Evolutionary conservation across 1,140 invertebrate species (phyloP), one percentile per base, ranked within the genome.

Genomic region (Telenomus remus): DNA sequence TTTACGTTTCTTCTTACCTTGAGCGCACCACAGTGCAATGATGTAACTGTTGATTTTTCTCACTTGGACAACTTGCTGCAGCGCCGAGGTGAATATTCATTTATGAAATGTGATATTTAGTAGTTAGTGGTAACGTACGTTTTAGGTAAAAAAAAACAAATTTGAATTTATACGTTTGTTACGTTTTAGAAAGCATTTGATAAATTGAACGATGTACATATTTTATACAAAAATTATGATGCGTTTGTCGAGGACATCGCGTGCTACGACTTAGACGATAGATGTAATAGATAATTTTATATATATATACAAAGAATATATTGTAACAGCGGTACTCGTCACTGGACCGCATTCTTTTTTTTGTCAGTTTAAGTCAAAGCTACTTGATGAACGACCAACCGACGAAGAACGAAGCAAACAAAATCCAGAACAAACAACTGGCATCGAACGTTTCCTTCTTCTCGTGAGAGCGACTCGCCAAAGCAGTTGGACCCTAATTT

Each of bases 71-170:
- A 55, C 63, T 74, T 74, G 70, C 70, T 74, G 49, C 64, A 13
- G 43, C 37, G 35, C 64, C 53, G 19, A 59, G 19, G 37, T 69
- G 63, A 75, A 74, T 74, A 66, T 78, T 78, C 71, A 74, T 74
- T 78, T 70, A 66, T 34, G 66, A 78, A 78, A 78, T 78, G 76
- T 78, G 76, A 78, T 78, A 78, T 78, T 78, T 78, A 73, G 66
- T 78, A 74, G 63, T 70, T 70, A 71, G 70, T 61, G 49, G 66
- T 70, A 78, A 65, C 55, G 68, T 72, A 59, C 63, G 54, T 65
- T 73, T 78, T 72, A 72, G 65, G 76, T 69, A 56, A 78, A n/a
- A n/a, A n/a, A n/a, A n/a, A 63, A 33, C 43, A 66, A 75, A 60
- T 68, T 70, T 73, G 60, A 70, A 78, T 78, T 78, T 78, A 68